Evolutionary conservation across 2,888 invertebrate species (phyloP).

Genomic region (Eretmocerus hayati): DNA sequence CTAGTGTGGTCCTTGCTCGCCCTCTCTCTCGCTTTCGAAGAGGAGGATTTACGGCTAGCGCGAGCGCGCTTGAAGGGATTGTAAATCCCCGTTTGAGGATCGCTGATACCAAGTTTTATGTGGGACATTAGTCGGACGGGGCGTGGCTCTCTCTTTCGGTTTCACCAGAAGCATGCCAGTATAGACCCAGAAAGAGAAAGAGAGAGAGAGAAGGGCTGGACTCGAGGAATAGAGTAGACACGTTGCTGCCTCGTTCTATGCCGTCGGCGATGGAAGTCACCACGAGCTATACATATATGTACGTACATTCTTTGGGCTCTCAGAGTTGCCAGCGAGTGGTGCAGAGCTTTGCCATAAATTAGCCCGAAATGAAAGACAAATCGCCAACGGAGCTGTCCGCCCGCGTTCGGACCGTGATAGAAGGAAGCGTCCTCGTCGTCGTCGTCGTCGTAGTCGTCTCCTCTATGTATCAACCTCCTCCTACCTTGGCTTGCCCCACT

Average conservation of each 20-base stretch:
- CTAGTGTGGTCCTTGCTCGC: no score
- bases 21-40: no score
- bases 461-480: no score
- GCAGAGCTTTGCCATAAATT: conserved; percentile 44
- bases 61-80: conserved; percentile 47
- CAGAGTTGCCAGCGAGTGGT: conserved; percentile 35
- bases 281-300: no score
- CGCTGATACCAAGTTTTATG: conserved; percentile 49
- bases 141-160: conserved; percentile 43
- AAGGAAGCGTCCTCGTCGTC: conserved; percentile 34
- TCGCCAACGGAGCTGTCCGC: conserved; percentile 46
- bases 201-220: conserved; percentile 15
- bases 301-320: no score
- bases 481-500: background rate
- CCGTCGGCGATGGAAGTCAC: no score
- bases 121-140: conserved; percentile 48
- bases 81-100: conserved; percentile 49
- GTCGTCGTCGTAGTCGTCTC: conserved; percentile 11
- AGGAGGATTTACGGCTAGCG: conserved; percentile 43
- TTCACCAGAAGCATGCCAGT: no score
- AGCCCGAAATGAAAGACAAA: conserved; percentile 48
- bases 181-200: conserved; percentile 5
- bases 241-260: no score
- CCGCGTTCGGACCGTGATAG: conserved; percentile 42
- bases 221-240: conserved; percentile 33